Percentiles rank a stretch among this genome's conserved stretches.
Evolutionary conservation across 2,797 vertebrate species (phyloP).

Genomic region (Caiman crocodilus): DNA sequence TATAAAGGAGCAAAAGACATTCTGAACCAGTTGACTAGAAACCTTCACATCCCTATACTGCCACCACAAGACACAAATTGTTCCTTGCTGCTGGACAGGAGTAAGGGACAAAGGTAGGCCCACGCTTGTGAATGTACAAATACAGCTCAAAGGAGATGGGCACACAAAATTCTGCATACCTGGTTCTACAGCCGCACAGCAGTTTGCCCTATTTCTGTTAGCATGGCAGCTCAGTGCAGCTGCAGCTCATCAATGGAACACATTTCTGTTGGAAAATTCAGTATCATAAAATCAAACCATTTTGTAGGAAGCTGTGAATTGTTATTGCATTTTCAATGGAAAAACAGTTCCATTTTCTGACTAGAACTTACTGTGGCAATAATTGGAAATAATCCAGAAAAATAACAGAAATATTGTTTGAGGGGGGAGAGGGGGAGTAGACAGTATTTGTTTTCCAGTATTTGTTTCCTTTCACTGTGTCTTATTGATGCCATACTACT

Average conservation of each 20-base stretch:
- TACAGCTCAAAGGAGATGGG: neutral
- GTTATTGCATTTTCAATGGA: neutral
- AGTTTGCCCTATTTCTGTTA: neutral
- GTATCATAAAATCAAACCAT: neutral
- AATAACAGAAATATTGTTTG: neutral
- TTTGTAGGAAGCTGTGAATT: neutral
- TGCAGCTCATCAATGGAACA: constrained; percentile 13
- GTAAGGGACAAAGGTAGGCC: neutral
- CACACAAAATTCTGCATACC: constrained; percentile 3
- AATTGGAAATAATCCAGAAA: neutral
- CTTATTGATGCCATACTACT: constrained; percentile 8
- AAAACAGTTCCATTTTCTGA: neutral
- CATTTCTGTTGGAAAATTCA: constrained; percentile 35
- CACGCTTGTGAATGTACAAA: neutral
- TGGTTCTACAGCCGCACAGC: neutral
- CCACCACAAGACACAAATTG: neutral
- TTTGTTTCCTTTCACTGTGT: constrained; percentile 5
- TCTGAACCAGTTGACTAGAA: neutral
- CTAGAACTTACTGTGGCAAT: neutral
- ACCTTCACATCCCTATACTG: neutral
- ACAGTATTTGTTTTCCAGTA: too few species aligned
- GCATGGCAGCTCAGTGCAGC: neutral
- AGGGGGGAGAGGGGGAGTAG: too few species aligned
- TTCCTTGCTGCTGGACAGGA: neutral
- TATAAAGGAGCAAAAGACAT: neutral